These are phyloP conservation scores for Formica selysi DNA, from an alignment of 1,140 invertebrate genomes.

Conservation along the genomic window DNA sequence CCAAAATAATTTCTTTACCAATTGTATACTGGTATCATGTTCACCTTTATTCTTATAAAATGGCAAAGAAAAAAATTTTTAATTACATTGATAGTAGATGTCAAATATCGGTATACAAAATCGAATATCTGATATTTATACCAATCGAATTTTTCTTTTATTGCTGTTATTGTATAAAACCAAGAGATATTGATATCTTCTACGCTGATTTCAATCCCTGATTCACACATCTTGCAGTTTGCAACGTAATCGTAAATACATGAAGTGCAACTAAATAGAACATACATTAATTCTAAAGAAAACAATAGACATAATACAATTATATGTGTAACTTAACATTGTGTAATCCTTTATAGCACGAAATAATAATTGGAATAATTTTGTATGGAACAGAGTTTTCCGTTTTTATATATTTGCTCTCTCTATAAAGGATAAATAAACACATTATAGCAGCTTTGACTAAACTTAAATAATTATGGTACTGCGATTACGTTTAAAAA, in stretches of 20 bases:
- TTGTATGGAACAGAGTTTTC: background rate
- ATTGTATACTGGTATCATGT: background rate
- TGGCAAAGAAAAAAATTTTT: constrained; percentile 7
- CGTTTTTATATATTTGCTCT: background rate
- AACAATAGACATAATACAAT: background rate
- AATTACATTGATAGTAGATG: background rate
- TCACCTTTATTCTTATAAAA: background rate
- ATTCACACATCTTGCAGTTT: background rate
- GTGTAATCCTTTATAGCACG: background rate
- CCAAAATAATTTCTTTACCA: background rate
- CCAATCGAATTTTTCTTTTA: no score
- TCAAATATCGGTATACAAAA: background rate
- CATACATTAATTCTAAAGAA: background rate
- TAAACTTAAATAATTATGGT: constrained; percentile 12
- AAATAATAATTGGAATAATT: background rate
- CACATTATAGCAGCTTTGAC: background rate
- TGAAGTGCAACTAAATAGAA: background rate
- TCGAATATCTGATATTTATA: background rate
- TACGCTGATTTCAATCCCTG: no score
- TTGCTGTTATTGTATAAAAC: no score
- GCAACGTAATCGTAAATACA: background rate
- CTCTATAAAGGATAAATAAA: constrained; percentile 1
- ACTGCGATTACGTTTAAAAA: background rate
- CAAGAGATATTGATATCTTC: no score
- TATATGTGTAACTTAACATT: background rate